Percentiles rank a stretch among this genome's conserved stretches.
phyloP scores from a whole-genome alignment of 1,140 invertebrate species.

The Pseudomyrmex gracilis region DNA sequence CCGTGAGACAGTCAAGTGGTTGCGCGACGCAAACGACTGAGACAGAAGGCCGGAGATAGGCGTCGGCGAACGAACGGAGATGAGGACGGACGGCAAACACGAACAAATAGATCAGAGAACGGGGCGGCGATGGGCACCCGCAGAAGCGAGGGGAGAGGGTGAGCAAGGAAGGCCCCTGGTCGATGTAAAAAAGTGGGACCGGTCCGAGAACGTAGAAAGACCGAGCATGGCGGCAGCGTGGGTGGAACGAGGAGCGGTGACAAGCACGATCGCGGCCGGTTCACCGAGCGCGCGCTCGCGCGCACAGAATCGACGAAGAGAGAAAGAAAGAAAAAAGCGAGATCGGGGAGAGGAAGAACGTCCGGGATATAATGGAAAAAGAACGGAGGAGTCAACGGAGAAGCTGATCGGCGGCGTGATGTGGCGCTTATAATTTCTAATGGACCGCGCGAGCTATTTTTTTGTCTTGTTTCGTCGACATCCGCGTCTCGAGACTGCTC shows the following conservation, averaged over 20 bases:
- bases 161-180: background rate
- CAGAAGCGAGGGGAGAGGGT: background rate
- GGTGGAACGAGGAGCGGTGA: slow-evolving; percentile 62
- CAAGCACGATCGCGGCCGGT: slow-evolving; percentile 45
- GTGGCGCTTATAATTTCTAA: slow-evolving; percentile 79
- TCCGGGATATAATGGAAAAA: slow-evolving; percentile 18
- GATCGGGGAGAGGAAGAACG: background rate
- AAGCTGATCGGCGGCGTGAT: slow-evolving; percentile 12
- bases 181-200: slow-evolving; percentile 59
- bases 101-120: slow-evolving; percentile 51
- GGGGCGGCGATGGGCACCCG: background rate
- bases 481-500: slow-evolving; percentile 24
- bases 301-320: background rate
- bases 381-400: background rate
- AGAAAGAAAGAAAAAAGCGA: background rate
- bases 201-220: slow-evolving; percentile 45
- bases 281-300: background rate
- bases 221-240: slow-evolving; percentile 37
- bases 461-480: slow-evolving; percentile 57
- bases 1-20: slow-evolving; percentile 40
- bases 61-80: background rate
- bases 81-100: slow-evolving; percentile 1
- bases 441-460: slow-evolving; percentile 58
- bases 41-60: slow-evolving; percentile 2
- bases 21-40: slow-evolving; percentile 6